Conservation (phyloP, 2,797 vertebrate genomes). For the Protosalanx chinensis region DNA sequence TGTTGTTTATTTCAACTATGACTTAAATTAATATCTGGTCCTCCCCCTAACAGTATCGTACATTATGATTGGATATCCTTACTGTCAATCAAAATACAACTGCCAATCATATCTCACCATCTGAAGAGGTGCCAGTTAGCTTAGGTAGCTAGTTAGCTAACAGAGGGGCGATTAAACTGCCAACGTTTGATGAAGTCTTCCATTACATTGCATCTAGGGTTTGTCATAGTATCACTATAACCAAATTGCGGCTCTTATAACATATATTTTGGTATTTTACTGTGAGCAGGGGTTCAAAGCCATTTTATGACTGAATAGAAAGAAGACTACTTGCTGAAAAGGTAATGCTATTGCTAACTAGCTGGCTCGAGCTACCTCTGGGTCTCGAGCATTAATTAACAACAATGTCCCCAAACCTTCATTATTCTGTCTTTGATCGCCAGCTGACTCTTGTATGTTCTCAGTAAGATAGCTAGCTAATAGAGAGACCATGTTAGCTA, state of each 20-base stretch:
- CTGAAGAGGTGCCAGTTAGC: background rate
- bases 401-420: background rate
- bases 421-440: background rate
- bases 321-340: conserved; percentile 13
- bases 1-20: too few relatives aligned
- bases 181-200: background rate
- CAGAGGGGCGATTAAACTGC: background rate
- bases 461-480: too few relatives aligned
- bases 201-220: background rate
- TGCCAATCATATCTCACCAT: background rate
- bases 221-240: background rate
- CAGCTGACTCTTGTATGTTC: background rate
- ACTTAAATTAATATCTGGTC: too few relatives aligned
- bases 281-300: background rate
- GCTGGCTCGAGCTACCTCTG: background rate
- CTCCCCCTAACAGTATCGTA: background rate
- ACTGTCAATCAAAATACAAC: background rate
- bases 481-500: too few relatives aligned
- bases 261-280: background rate
- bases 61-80: background rate
- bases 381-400: background rate
- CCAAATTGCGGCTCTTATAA: background rate
- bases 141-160: conserved; percentile 1
- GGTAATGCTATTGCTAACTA: conserved; percentile 7
- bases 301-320: background rate